Evolutionary conservation across 2,113 vertebrate species (phyloP).

Genomic region (Thryonomys swinderianus): DNA sequence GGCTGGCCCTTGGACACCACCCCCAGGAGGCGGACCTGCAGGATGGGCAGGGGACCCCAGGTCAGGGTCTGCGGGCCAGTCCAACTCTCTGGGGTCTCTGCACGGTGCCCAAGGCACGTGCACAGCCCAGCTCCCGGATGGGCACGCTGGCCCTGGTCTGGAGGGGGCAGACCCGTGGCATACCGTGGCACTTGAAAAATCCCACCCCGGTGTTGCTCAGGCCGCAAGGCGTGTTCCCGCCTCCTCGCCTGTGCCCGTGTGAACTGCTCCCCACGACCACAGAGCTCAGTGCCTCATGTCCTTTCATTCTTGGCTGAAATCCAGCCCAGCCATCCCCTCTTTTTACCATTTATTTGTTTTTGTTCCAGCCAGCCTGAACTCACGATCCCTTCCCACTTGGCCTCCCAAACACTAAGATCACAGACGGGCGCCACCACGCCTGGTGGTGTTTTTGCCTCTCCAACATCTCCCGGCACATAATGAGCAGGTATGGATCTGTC

Average conservation of each 20-base stretch:
- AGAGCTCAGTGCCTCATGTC: background rate
- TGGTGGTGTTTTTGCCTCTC: too few relatives aligned
- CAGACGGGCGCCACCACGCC: background rate
- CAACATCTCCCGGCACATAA: background rate
- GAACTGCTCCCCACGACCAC: background rate
- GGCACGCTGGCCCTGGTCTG: background rate
- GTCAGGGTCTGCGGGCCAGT: background rate
- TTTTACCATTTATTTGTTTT: background rate
- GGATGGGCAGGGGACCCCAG: accelerated
- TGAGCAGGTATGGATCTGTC: background rate
- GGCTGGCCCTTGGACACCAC: slow-evolving; percentile 98
- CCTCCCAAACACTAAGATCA: background rate
- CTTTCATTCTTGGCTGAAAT: background rate
- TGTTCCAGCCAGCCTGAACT: background rate
- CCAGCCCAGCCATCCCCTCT: background rate
- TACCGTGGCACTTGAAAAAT: background rate
- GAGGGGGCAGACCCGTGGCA: background rate
- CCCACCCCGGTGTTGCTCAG: background rate
- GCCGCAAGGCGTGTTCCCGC: accelerated
- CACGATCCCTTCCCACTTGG: background rate
- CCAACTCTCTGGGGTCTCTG: accelerated
- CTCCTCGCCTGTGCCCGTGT: background rate
- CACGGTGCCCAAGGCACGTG: background rate
- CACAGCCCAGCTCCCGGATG: background rate
- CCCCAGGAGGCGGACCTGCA: slow-evolving; percentile 95